These are phyloP conservation scores for Drosophila punjabiensis DNA, from an alignment of 1,140 invertebrate species.

Conservation along the genomic window DNA sequence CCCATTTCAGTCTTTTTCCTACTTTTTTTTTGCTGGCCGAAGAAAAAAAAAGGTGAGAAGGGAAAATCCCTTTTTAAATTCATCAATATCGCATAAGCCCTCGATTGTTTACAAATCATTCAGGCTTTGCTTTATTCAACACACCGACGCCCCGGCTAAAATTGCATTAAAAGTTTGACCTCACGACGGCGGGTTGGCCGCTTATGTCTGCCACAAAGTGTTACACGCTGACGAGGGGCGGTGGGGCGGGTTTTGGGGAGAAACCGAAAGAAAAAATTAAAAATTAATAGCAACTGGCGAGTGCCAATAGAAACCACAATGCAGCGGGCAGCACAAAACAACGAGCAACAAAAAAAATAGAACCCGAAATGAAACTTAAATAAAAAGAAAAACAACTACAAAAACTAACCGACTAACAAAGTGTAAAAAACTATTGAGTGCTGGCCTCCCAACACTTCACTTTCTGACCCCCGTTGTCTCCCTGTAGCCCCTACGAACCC, in stretches of 20 bases:
- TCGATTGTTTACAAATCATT: conserved; percentile 45
- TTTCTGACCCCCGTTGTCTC: conserved; percentile 9
- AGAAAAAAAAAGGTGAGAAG: conserved; percentile 21
- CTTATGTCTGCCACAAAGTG: conserved; percentile 67
- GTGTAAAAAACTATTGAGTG: conserved; percentile 82
- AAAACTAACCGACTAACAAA: conserved; percentile 82
- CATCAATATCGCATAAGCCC: conserved; percentile 46
- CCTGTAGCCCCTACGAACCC: not conserved
- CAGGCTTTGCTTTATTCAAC: conserved; percentile 25
- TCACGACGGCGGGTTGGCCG: conserved; percentile 32
- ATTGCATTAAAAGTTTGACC: conserved; percentile 78
- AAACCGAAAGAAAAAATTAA: conserved; percentile 65
- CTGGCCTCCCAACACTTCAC: conserved; percentile 60
- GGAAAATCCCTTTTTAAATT: conserved; percentile 33
- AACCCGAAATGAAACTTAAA: conserved; percentile 6
- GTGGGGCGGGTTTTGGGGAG: not conserved
- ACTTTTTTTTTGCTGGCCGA: not conserved
- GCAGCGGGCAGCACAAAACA: conserved; percentile 49
- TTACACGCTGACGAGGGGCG: not conserved
- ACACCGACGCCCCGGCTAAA: conserved; percentile 26
- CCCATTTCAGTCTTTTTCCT: not conserved
- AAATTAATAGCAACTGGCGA: conserved; percentile 83
- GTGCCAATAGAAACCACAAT: conserved; percentile 79
- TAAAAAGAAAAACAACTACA: conserved; percentile 31
- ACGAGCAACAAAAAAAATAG: not conserved